phyloP scores from a whole-genome alignment of 2,113 vertebrate genomes.

The Pitta sordida region DNA sequence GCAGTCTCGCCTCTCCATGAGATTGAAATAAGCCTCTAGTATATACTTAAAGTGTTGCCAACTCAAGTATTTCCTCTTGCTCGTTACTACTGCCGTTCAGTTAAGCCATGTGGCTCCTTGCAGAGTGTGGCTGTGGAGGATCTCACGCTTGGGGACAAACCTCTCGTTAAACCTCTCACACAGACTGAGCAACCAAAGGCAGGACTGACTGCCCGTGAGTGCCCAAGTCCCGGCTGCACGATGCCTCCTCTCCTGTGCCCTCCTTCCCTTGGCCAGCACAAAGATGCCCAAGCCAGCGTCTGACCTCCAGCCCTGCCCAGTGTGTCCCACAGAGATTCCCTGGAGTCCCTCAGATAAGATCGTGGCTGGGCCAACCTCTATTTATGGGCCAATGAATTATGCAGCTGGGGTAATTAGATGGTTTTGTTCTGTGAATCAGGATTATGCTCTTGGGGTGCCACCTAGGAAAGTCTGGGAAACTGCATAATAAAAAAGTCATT shows the following conservation, averaged over 20 bases:
- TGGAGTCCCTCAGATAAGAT: conserved; percentile 19
- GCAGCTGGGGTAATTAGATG: conserved; percentile 21
- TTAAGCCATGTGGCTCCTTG: background rate
- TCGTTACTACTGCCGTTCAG: background rate
- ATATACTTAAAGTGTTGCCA: background rate
- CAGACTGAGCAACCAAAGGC: background rate
- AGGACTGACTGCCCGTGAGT: background rate
- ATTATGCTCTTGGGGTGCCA: background rate
- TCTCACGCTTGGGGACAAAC: background rate
- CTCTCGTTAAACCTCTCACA: background rate
- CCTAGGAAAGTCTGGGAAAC: conserved; percentile 5
- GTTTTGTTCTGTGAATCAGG: conserved; percentile 43
- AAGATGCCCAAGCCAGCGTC: accelerated
- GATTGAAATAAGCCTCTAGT: background rate
- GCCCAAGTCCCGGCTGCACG: background rate
- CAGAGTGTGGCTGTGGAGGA: background rate
- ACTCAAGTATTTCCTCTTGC: background rate
- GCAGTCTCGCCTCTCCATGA: background rate
- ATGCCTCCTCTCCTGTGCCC: background rate
- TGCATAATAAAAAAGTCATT: conserved; percentile 6
- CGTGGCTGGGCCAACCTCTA: background rate
- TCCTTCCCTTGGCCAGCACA: background rate
- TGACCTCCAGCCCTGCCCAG: background rate
- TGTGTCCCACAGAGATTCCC: background rate
- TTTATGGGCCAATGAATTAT: conserved; percentile 18